Percentiles rank a stretch among this genome's conserved stretches.
Conservation (phyloP, 1,140 invertebrate genomes). For the Heliothis virescens region DNA sequence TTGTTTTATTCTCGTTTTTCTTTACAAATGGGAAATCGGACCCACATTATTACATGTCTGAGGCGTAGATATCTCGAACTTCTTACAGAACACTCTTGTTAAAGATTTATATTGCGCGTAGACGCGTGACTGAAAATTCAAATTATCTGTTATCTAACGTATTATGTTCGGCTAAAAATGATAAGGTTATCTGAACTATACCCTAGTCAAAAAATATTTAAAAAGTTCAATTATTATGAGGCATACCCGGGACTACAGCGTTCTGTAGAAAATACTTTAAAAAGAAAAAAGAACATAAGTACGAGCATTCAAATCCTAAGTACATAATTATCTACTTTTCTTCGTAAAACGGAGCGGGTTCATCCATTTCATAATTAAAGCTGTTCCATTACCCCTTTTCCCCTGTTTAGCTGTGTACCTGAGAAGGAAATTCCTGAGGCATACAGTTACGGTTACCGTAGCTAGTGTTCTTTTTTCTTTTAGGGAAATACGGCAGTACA, state of each 20-base stretch:
- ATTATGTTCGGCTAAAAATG: too few relatives aligned
- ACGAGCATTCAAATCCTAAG: conserved; percentile 15
- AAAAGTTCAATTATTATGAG: too few relatives aligned
- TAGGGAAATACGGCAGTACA: background rate
- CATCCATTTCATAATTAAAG: conserved; percentile 61
- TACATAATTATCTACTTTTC: conserved; percentile 20
- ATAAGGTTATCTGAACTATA: too few relatives aligned
- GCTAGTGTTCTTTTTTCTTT: conserved; percentile 47
- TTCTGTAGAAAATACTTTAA: conserved; percentile 2
- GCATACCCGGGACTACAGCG: background rate
- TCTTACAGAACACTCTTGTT: conserved; percentile 4
- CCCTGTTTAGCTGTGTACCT: conserved; percentile 48
- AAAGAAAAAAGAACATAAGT: background rate
- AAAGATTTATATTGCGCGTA: background rate
- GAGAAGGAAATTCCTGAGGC: conserved; percentile 43
- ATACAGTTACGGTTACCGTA: conserved; percentile 41
- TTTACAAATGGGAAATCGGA: conserved; percentile 64
- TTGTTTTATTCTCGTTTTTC: conserved; percentile 61
- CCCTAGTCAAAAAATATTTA: too few relatives aligned
- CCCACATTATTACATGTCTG: conserved; percentile 60
- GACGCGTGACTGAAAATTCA: too few relatives aligned
- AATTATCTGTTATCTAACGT: too few relatives aligned
- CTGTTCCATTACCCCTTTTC: conserved; percentile 48
- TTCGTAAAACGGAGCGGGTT: conserved; percentile 30
- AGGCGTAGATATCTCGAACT: conserved; percentile 42